phyloP scores from a whole-genome alignment of 2,113 vertebrate species.

The Furnarius figulus region DNA sequence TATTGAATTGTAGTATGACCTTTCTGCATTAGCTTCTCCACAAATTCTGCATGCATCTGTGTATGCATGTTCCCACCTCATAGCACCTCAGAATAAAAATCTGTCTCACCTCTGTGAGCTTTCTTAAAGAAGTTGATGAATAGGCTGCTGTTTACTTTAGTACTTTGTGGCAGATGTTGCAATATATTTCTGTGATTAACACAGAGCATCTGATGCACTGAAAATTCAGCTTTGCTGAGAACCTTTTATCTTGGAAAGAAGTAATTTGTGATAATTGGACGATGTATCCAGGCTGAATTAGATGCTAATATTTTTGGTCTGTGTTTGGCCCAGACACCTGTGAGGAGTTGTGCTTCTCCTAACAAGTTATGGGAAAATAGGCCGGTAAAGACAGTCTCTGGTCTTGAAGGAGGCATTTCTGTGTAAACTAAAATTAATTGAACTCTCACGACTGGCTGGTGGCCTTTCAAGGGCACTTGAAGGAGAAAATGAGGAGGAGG shows the following conservation, averaged over 20 bases:
- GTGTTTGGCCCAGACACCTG: too few relatives aligned
- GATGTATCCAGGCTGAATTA: too few relatives aligned
- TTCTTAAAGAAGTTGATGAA: background rate
- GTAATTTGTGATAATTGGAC: background rate
- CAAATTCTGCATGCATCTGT: background rate
- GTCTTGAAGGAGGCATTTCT: too few relatives aligned
- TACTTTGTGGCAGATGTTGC: background rate
- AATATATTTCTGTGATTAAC: background rate
- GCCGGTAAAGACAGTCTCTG: too few relatives aligned
- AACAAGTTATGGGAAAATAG: too few relatives aligned
- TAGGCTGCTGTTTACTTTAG: background rate
- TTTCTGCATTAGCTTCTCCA: background rate
- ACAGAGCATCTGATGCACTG: background rate
- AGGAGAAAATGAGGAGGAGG: too few relatives aligned
- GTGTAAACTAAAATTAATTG: too few relatives aligned
- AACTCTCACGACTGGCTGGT: too few relatives aligned
- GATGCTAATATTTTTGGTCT: too few relatives aligned
- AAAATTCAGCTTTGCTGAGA: background rate
- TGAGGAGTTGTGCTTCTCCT: too few relatives aligned
- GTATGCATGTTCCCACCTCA: background rate
- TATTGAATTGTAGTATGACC: background rate
- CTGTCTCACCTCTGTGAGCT: background rate
- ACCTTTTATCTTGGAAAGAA: background rate
- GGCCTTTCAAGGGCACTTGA: too few relatives aligned
- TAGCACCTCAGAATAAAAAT: background rate